Evolutionary conservation across 1,140 invertebrate genomes (phyloP).

Genomic region (Heliconius himera): DNA sequence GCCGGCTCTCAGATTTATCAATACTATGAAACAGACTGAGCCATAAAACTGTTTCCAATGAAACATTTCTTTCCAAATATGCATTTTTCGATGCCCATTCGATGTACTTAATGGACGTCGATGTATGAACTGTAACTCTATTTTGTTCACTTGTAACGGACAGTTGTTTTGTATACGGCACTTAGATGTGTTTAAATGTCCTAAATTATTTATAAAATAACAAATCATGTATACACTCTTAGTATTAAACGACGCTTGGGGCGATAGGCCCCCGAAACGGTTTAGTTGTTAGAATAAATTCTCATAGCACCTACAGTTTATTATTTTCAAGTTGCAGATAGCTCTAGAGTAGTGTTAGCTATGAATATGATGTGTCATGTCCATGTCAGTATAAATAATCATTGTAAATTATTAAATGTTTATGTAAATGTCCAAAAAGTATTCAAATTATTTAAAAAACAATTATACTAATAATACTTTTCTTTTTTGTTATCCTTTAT

Average conservation of each 20-base stretch:
- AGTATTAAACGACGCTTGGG: constrained; percentile 72
- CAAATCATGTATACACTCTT: constrained; percentile 80
- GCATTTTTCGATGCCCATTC: constrained; percentile 73
- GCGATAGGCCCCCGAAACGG: constrained; percentile 68
- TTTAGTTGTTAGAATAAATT: constrained; percentile 77
- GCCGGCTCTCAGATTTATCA: constrained; percentile 36
- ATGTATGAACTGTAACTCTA: constrained; percentile 24
- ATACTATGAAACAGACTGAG: constrained; percentile 42
- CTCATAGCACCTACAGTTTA: constrained; percentile 77
- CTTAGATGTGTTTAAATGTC: constrained; percentile 72
- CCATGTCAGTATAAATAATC: constrained; percentile 80
- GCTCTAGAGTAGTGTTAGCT: constrained; percentile 75
- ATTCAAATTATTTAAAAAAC: constrained; percentile 81
- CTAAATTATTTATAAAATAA: constrained; percentile 75
- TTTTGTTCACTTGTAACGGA: constrained; percentile 41
- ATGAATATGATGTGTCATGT: constrained; percentile 79
- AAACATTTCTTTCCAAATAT: constrained; percentile 70
- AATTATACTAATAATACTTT: constrained; percentile 75
- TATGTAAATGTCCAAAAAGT: constrained; percentile 82
- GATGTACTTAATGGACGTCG: constrained; percentile 49
- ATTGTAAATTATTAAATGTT: constrained; percentile 82
- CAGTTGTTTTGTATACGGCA: constrained; percentile 56
- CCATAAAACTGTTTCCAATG: constrained; percentile 41
- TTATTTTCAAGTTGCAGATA: constrained; percentile 78
- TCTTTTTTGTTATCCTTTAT: constrained; percentile 72